phyloP scores from a whole-genome alignment of 2,113 vertebrate genomes.

The Spea bombifrons region DNA sequence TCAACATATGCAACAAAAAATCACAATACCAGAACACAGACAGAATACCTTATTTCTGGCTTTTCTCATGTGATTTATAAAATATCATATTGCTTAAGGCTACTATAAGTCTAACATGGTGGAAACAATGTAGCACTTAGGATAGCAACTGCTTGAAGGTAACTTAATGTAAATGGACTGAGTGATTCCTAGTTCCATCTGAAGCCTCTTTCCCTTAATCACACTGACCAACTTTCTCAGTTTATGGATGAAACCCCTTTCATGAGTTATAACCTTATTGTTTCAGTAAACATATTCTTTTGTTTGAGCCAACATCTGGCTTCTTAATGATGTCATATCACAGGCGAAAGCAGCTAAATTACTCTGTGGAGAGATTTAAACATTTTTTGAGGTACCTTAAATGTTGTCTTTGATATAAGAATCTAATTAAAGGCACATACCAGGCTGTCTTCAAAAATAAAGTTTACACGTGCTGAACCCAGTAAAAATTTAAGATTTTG shows the following conservation, averaged over 20 bases:
- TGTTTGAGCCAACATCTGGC: too few relatives aligned
- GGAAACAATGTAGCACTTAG: conserved; percentile 8
- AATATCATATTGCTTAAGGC: conserved; percentile 12
- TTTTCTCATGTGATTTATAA: conserved; percentile 9
- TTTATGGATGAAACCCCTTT: neutral
- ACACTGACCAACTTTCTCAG: neutral
- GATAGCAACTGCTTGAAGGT: neutral
- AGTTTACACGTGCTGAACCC: too few relatives aligned
- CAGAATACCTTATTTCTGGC: neutral
- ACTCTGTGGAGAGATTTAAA: too few relatives aligned
- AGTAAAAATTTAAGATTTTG: too few relatives aligned
- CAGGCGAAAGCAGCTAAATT: too few relatives aligned
- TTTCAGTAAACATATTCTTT: too few relatives aligned
- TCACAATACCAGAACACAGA: neutral
- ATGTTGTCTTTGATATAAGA: too few relatives aligned
- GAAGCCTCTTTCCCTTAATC: neutral
- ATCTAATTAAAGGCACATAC: too few relatives aligned
- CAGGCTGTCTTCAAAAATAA: too few relatives aligned
- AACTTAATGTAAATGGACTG: neutral
- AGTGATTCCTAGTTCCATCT: neutral
- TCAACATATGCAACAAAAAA: neutral
- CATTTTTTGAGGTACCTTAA: too few relatives aligned
- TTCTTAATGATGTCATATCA: too few relatives aligned
- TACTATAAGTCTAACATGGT: neutral
- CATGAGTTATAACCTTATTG: neutral